A percentile compares a stretch with the other conserved stretches of the same genome.
These are phyloP conservation scores for Aphelocoma californica DNA, from an alignment of 2,797 vertebrate species.

Conservation along the genomic window DNA sequence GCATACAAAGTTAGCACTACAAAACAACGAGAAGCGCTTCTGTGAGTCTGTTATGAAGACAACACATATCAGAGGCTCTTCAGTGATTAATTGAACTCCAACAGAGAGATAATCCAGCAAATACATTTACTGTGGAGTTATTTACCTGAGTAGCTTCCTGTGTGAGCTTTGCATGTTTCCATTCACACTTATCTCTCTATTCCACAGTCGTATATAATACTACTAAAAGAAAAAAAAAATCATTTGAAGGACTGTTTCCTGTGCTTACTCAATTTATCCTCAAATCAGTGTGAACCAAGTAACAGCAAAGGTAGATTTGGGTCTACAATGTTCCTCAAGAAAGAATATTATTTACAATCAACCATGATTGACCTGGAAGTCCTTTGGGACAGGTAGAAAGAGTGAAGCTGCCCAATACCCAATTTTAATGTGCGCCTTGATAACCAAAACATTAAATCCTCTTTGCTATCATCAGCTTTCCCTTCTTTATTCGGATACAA, in stretches of 20 bases:
- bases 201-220: background rate
- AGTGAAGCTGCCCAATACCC: background rate
- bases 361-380: background rate
- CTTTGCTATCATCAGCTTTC: background rate
- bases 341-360: background rate
- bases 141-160: background rate
- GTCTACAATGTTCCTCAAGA: background rate
- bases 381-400: background rate
- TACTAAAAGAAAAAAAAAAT: background rate
- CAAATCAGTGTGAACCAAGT: background rate
- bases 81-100: background rate
- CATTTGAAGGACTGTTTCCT: background rate
- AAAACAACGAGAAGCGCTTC: background rate
- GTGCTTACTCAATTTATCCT: background rate
- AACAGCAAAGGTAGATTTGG: background rate
- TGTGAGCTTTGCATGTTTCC: background rate
- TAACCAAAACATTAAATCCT: background rate
- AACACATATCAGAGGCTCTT: background rate
- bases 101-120: background rate
- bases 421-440: accelerated
- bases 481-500: background rate
- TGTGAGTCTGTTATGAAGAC: background rate
- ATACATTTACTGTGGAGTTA: background rate
- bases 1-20: background rate
- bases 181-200: background rate